Evolutionary conservation across 1,140 invertebrate species (phyloP), one percentile per base, ranked within the genome.

Genomic region (Drosophila orosa): DNA sequence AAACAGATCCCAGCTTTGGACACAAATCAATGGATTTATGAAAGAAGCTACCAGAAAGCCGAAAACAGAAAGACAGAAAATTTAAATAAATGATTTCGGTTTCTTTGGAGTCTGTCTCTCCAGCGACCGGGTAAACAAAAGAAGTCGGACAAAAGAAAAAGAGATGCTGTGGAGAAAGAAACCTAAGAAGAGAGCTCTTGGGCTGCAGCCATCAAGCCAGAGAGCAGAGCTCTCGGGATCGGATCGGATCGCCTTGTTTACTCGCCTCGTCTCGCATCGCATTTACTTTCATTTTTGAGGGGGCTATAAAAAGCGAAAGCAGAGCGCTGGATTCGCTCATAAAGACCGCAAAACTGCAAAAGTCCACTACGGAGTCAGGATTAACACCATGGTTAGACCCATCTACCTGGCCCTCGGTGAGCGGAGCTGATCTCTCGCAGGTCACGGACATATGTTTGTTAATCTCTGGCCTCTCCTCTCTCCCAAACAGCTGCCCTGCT

Each of bases 301-400:
- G 66, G 65, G 68, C 79, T 89, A 89, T 89, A 89, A 89, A 87
- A 89, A 89, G 84, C 84, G 84, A 89, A 89, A 89, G 84, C 84
- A 78, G 71, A 72, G 48, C 74, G 77, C 77, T 89, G 76, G 84
- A 84, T 89, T 89, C 44, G 84, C 84, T 89, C 84, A 89, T 89
- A 89, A 83, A 89, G 85, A 84, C 84, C 73, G 77, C 84, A 84
- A 89, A 89, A 89, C 73, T 89, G 80, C 83, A 78, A 83, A 86
- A 86, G 83, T 67, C 62, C 86, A 78, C 83, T 81, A 62, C 35
- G 47, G 17, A 57, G 48, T n/a, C 33, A 45, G 56, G 79, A 80
- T 74, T 61, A 74, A 24, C 60, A 76, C 54, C 27, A 89, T 89
- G 84, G 57, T 68, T 71, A 83, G 86, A 72, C 65, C 79, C 69